A percentile compares a stretch with the other conserved stretches of the same genome.
Evolutionary conservation across 2,888 invertebrate species (phyloP).

Genomic region (Hesperia comma): DNA sequence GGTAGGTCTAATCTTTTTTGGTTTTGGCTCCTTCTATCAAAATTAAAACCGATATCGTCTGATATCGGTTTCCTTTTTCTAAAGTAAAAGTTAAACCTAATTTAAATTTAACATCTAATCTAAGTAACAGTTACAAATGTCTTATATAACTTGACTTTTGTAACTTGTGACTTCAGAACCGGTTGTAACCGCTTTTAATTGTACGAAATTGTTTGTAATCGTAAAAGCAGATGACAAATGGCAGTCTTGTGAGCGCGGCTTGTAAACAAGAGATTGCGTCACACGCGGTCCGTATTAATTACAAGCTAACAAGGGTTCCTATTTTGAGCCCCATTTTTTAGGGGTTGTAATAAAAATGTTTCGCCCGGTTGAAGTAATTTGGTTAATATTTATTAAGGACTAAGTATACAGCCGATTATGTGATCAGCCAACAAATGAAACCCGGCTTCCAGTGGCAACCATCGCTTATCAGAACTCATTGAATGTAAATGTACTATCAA

Average conservation of each 20-base stretch:
- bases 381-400: background rate
- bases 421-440: background rate
- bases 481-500: too few species aligned
- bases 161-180: background rate
- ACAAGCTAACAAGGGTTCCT: background rate
- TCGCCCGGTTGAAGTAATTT: background rate
- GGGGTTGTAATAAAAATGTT: slow-evolving; percentile 1
- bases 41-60: too few species aligned
- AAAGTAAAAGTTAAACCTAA: too few species aligned
- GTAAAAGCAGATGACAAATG: background rate
- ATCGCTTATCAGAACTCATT: too few species aligned
- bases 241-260: background rate
- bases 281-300: background rate
- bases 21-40: too few species aligned
- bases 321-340: background rate
- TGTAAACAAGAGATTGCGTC: slow-evolving; percentile 4
- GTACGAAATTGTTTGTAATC: slow-evolving; percentile 1
- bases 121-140: background rate
- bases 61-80: too few species aligned
- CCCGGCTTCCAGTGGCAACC: too few species aligned
- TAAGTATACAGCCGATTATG: background rate
- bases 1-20: too few species aligned
- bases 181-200: background rate
- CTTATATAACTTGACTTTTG: background rate
- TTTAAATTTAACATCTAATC: background rate